Base-by-base conservation (phyloP, 2,113 vertebrate species). In the Colistium nudipinnis region DNA sequence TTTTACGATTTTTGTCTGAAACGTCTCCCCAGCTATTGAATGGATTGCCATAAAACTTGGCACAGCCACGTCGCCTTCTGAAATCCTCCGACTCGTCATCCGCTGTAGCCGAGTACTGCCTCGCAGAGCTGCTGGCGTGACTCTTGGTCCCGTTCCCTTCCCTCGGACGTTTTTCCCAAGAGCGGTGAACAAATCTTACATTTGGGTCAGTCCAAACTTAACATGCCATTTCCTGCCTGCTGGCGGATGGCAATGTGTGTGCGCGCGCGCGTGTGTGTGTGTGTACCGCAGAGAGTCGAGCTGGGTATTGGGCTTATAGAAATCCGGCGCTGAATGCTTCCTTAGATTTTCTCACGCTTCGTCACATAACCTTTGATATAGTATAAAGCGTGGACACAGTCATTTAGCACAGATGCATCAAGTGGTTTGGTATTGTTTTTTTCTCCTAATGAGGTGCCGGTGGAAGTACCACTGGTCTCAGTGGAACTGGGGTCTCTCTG, bases 341-440 rank as follows among this genome's bases (percentile, higher is more conserved):
- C n/a, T n/a, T n/a, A n/a, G n/a, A n/a, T n/a, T n/a, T n/a, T n/a
- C n/a, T n/a, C n/a, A n/a, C n/a, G n/a, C n/a, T n/a, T n/a, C n/a
- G n/a, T n/a, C n/a, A n/a, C n/a, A n/a, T n/a, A n/a, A n/a, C n/a
- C n/a, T n/a, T n/a, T n/a, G 4, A 19, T 48, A 48, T 25, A 22
- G 24, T 25, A 47, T 24, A 4, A 9, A 45, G 8, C 19, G 43
- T 4, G 10, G 25, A 25, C 1, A n/a, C 25, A 51, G 0, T n/a
- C 33, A n/a, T 11, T 2, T 13, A 6, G 5, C n/a, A 12, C 16
- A 51, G 10, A 14, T 20, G 39, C 20, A 19, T 10, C 35, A 22
- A 44, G 28, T 28, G 25, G 16, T 65, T 22, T 25, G 3, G 17
- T 10, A 60, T 31, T 62, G 54, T 53, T 44, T 54, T 57, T 53